phyloP scores from a whole-genome alignment of 2,888 invertebrate genomes.

The Hypomecis atomaria region DNA sequence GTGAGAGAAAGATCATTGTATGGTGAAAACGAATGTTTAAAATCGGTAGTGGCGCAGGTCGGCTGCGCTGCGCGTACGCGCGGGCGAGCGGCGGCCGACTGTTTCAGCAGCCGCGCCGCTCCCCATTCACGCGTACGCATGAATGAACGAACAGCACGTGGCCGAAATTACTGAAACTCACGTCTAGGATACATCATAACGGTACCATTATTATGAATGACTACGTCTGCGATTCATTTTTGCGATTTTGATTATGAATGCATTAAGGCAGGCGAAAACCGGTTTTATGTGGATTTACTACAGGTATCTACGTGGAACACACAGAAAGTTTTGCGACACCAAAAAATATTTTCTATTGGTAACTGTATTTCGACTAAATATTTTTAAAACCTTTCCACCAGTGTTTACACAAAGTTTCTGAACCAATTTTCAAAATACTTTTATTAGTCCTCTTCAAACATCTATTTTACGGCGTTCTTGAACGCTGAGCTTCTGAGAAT shows the following conservation, averaged over 20 bases:
- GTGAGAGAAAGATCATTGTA: not conserved
- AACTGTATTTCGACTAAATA: too few species aligned
- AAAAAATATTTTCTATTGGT: too few species aligned
- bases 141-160: slow-evolving; percentile 77
- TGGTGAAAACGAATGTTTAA: not conserved
- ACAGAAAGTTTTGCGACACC: too few species aligned
- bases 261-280: slow-evolving; percentile 6
- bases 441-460: too few species aligned
- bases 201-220: slow-evolving; percentile 22
- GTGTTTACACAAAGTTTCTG: too few species aligned
- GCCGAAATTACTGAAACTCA: slow-evolving; percentile 67
- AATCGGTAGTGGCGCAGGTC: slow-evolving; percentile 47
- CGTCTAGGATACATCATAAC: slow-evolving; percentile 42
- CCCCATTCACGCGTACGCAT: slow-evolving; percentile 76
- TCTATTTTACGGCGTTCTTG: too few species aligned
- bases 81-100: slow-evolving; percentile 73
- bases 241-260: slow-evolving; percentile 21
- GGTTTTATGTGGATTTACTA: slow-evolving; percentile 9
- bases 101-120: slow-evolving; percentile 57
- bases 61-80: slow-evolving; percentile 72
- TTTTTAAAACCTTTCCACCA: too few species aligned
- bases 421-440: too few species aligned
- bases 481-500: too few species aligned
- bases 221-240: slow-evolving; percentile 30
- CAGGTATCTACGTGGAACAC: too few species aligned